Conservation (phyloP, 1,140 invertebrate species). For the Brachystomella parvula region DNA sequence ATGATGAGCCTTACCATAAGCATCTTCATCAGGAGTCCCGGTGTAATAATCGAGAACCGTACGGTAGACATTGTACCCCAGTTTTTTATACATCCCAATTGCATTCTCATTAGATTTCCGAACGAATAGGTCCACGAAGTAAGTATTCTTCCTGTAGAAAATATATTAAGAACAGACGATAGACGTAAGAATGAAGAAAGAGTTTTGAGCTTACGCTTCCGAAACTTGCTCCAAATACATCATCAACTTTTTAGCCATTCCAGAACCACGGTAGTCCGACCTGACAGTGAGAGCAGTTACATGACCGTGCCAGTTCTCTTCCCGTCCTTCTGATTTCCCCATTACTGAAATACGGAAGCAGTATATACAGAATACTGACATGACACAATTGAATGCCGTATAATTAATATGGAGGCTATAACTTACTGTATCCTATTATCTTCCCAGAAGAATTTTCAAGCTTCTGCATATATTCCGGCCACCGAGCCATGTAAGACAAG, state of each 20-base stretch:
- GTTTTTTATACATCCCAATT: conserved; percentile 92
- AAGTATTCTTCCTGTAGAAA: conserved; percentile 76
- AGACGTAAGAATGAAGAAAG: background rate
- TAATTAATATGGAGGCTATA: background rate
- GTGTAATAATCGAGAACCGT: conserved; percentile 96
- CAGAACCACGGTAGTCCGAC: conserved; percentile 80
- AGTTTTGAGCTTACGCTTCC: conserved; percentile 66
- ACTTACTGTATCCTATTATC: conserved; percentile 98
- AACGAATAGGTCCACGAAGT: conserved; percentile 98
- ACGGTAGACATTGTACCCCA: conserved; percentile 95
- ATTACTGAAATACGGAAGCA: conserved; percentile 64
- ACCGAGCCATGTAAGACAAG: conserved; percentile 92
- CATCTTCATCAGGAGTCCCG: conserved; percentile 95
- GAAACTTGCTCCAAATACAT: conserved; percentile 89
- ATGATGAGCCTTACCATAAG: conserved; percentile 66
- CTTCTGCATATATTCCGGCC: conserved; percentile 99
- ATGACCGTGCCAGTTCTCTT: conserved; percentile 97
- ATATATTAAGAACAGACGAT: conserved; percentile 5
- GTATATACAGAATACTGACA: conserved; percentile 4
- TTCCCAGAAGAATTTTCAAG: conserved; percentile 87
- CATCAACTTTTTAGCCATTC: conserved; percentile 91
- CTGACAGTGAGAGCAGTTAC: conserved; percentile 96
- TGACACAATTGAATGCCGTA: conserved; percentile 20
- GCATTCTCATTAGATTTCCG: conserved; percentile 94
- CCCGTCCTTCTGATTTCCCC: conserved; percentile 94